A percentile compares a stretch with the other conserved stretches of the same genome.
Evolutionary conservation across 2,113 vertebrate species (phyloP).

Genomic region (Cnemophilus loriae): DNA sequence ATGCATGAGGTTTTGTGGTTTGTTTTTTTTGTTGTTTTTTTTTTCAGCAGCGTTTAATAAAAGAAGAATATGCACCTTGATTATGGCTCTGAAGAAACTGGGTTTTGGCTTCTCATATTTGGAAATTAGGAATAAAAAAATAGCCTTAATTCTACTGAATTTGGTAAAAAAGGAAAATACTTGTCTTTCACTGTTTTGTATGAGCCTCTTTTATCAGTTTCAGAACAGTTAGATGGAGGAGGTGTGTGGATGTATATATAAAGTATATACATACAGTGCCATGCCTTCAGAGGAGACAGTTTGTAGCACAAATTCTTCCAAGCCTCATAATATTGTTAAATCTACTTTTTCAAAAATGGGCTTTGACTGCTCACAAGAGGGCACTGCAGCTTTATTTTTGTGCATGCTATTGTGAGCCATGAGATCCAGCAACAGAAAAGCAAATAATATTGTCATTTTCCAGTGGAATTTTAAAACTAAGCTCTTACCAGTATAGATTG

Average conservation of each 20-base stretch:
- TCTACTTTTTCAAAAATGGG: not conserved
- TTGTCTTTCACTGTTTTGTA: not conserved
- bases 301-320: not conserved
- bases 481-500: not conserved
- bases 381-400: slow-evolving; percentile 26
- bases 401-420: rapidly evolving
- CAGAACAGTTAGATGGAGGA: not conserved
- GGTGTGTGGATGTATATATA: rapidly evolving
- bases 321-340: not conserved
- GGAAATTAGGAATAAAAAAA: not conserved
- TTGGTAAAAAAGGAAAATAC: not conserved
- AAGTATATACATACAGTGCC: not conserved
- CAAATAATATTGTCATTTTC: not conserved
- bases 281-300: rapidly evolving
- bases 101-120: rapidly evolving
- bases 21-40: too few relatives aligned
- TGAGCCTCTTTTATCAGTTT: not conserved
- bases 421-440: not conserved
- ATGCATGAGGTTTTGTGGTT: not conserved
- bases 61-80: not conserved
- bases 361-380: slow-evolving; percentile 25
- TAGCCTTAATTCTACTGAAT: not conserved
- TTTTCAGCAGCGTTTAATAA: not conserved
- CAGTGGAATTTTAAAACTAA: not conserved
- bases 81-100: not conserved